Conservation (phyloP, 2,113 vertebrate genomes). For the Thamnophis sirtalis region DNA sequence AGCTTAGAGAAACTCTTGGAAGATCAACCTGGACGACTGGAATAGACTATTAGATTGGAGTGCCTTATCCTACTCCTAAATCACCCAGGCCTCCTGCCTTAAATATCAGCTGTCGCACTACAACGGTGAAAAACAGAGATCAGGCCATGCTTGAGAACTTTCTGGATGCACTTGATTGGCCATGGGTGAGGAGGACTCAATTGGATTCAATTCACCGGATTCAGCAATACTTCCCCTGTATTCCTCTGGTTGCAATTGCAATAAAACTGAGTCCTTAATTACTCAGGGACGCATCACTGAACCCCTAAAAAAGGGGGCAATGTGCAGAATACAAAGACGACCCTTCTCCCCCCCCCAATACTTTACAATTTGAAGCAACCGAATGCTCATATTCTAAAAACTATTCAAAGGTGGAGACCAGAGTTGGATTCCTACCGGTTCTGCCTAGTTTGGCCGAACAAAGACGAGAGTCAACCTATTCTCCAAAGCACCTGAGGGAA, state of each 20-base stretch:
- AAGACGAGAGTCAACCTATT: too few relatives aligned
- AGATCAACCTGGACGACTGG: background rate
- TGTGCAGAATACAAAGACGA: background rate
- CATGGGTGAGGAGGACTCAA: background rate
- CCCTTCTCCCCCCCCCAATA: background rate
- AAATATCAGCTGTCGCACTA: background rate
- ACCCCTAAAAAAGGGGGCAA: background rate
- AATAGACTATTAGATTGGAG: background rate
- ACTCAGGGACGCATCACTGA: background rate
- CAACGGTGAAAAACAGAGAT: background rate
- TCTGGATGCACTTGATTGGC: background rate
- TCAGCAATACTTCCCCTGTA: background rate
- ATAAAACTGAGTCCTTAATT: background rate
- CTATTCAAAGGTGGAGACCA: background rate
- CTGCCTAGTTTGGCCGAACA: too few relatives aligned
- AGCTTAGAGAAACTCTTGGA: background rate
- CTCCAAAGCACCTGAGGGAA: too few relatives aligned
- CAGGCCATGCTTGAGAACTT: background rate
- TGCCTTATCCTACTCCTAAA: background rate
- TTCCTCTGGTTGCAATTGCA: background rate
- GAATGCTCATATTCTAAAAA: background rate
- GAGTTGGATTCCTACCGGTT: too few relatives aligned
- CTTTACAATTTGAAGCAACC: background rate
- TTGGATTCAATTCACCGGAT: background rate
- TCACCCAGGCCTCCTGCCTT: background rate